These are phyloP conservation scores for Hylaea fasciaria DNA, from an alignment of 2,888 invertebrate genomes.

Conservation along the genomic window DNA sequence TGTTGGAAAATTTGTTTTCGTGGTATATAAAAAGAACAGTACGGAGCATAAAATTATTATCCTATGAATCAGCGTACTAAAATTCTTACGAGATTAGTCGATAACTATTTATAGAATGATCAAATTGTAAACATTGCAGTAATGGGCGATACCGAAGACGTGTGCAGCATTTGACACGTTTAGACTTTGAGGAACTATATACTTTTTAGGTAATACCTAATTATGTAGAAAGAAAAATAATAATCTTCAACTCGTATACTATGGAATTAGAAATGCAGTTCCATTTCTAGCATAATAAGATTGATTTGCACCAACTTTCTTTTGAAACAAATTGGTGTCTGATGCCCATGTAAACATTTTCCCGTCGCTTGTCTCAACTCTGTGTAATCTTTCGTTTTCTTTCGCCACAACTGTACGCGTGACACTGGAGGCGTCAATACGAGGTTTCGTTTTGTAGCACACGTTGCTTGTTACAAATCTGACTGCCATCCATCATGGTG, in stretches of 20 bases:
- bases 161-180: too few relatives aligned
- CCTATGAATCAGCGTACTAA: neutral
- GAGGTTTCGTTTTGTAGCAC: conserved; percentile 9
- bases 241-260: neutral
- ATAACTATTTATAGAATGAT: neutral
- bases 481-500: conserved; percentile 13
- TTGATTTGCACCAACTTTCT: conserved; percentile 12
- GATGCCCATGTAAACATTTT: neutral
- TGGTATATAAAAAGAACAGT: too few relatives aligned
- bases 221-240: neutral
- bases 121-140: neutral
- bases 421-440: neutral
- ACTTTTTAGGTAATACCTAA: too few relatives aligned
- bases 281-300: neutral
- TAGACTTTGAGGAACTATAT: too few relatives aligned
- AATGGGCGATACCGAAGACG: too few relatives aligned
- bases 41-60: neutral
- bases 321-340: neutral
- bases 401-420: too few relatives aligned
- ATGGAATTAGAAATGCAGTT: too few relatives aligned
- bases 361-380: too few relatives aligned
- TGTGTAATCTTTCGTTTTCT: too few relatives aligned
- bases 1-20: too few relatives aligned
- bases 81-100: neutral
- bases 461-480: conserved; percentile 1